Conservation (phyloP, 2,113 vertebrate species). For the Microcebus griseorufus region DNA sequence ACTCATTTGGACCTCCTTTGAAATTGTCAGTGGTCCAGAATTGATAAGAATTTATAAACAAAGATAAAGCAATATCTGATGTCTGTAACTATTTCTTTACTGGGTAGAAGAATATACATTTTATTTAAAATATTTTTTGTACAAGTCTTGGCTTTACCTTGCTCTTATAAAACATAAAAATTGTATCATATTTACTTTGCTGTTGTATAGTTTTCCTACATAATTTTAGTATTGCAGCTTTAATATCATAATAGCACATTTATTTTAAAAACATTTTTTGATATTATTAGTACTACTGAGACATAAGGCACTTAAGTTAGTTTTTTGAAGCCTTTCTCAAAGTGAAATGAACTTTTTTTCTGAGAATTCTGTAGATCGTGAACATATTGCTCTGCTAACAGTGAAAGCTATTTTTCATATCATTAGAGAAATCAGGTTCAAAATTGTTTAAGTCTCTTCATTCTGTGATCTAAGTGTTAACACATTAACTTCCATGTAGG, state of each 20-base stretch:
- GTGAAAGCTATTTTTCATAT: conserved; percentile 19
- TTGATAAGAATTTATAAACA: conserved; percentile 5
- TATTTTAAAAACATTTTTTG: conserved; percentile 57
- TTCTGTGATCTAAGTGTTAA: neutral
- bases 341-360: neutral
- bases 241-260: conserved; percentile 64
- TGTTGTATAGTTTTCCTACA: conserved; percentile 57
- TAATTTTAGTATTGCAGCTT: conserved; percentile 59
- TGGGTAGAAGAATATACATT: neutral
- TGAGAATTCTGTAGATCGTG: conserved; percentile 43
- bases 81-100: neutral
- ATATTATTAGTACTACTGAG: conserved; percentile 22
- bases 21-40: conserved; percentile 13
- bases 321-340: conserved; percentile 36
- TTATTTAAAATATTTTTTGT: conserved; percentile 10
- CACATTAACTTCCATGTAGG: too few species aligned
- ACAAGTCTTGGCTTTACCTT: conserved; percentile 54
- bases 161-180: conserved; percentile 35
- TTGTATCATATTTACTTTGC: conserved; percentile 49
- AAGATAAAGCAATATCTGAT: neutral
- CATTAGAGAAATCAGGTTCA: conserved; percentile 35
- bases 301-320: conserved; percentile 41
- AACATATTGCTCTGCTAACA: conserved; percentile 37
- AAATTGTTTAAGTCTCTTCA: conserved; percentile 2
- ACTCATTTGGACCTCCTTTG: neutral